phyloP scores from a whole-genome alignment of 2,888 invertebrate genomes.

The Cataglyphis rosenhaueri region DNA sequence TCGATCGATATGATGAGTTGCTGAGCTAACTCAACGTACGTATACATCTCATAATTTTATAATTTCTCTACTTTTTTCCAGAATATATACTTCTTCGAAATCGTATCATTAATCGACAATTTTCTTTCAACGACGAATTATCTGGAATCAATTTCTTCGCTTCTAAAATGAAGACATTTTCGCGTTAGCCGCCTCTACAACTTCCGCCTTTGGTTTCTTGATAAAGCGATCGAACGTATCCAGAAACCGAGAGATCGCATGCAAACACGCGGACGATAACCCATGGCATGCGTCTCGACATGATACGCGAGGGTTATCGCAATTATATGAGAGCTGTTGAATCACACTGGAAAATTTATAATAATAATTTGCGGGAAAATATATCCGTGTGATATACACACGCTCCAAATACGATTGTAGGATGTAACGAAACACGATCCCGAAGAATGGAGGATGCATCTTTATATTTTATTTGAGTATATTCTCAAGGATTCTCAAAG shows the following conservation, averaged over 20 bases:
- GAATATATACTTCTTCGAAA: no score
- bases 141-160: no score
- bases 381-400: not conserved
- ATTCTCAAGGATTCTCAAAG: not conserved
- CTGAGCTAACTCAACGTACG: not conserved
- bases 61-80: no score
- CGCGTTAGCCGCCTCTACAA: not conserved
- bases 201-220: not conserved
- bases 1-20: not conserved
- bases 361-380: not conserved
- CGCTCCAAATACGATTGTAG: not conserved
- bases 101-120: no score
- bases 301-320: slow-evolving; percentile 47
- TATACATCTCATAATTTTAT: not conserved
- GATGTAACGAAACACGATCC: not conserved
- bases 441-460: not conserved
- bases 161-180: no score
- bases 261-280: slow-evolving; percentile 49
- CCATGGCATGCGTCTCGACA: slow-evolving; percentile 19
- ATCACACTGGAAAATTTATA: slow-evolving; percentile 35
- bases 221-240: not conserved
- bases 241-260: not conserved
- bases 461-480: not conserved
- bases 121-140: no score
- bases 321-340: slow-evolving; percentile 41